Conservation (phyloP, 2,113 vertebrate genomes). For the Tiliqua scincoides region DNA sequence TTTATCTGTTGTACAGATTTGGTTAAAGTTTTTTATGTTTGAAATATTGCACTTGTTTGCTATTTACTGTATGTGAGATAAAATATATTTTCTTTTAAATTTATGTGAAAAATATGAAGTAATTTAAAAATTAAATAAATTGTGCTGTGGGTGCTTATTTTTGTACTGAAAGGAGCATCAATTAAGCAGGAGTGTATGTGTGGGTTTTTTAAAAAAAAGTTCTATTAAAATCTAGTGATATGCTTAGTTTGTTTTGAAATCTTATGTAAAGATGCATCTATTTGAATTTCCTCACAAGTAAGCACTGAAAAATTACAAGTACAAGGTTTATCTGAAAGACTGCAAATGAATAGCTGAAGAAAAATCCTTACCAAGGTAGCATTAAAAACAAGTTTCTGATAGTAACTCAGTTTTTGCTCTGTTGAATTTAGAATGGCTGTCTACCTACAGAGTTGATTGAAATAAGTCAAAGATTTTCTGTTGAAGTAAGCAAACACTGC, state of each 20-base stretch:
- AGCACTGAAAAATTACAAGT: neutral
- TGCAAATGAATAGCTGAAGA: neutral
- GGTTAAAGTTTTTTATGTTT: conserved; percentile 73
- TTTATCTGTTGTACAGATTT: conserved; percentile 76
- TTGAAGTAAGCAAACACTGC: neutral
- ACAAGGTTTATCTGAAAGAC: neutral
- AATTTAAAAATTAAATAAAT: conserved; percentile 77
- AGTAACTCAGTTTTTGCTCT: neutral
- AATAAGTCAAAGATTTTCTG: neutral
- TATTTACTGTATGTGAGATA: conserved; percentile 62
- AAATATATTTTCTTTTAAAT: conserved; percentile 73
- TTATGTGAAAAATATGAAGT: conserved; percentile 63
- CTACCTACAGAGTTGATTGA: neutral
- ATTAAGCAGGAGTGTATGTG: conserved; percentile 47
- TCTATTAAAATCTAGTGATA: neutral
- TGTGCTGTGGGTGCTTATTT: conserved; percentile 80
- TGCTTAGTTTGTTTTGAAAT: neutral
- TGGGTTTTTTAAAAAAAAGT: neutral
- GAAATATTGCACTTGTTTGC: conserved; percentile 76
- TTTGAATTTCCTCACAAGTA: neutral
- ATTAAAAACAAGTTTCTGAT: neutral
- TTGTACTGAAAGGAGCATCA: conserved; percentile 73
- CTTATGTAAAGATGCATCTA: neutral
- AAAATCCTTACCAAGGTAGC: neutral
- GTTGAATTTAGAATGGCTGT: neutral